phyloP scores from a whole-genome alignment of 2,888 invertebrate genomes.

The Troilus luridus region DNA sequence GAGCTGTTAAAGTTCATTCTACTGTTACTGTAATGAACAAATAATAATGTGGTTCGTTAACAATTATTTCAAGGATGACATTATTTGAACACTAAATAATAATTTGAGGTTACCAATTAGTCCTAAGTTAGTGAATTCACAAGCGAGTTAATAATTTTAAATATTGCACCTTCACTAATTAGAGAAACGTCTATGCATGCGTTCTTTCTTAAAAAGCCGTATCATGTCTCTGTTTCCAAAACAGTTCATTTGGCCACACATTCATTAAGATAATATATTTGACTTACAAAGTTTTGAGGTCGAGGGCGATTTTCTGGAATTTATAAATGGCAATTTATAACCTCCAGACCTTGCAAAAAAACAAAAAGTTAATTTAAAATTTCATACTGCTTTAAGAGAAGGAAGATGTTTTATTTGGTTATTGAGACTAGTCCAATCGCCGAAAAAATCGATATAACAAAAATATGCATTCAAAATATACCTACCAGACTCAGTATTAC shows the following conservation, averaged over 20 bases:
- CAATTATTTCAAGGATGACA: too few relatives aligned
- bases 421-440: too few relatives aligned
- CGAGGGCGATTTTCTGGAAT: not conserved
- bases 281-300: not conserved
- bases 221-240: slow-evolving; percentile 2
- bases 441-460: too few relatives aligned
- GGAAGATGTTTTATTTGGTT: too few relatives aligned
- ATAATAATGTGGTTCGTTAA: too few relatives aligned
- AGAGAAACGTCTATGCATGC: not conserved
- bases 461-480: too few relatives aligned
- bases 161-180: not conserved
- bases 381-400: not conserved
- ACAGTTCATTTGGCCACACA: slow-evolving; percentile 11
- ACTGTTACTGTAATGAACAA: too few relatives aligned
- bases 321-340: not conserved
- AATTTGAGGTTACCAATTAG: too few relatives aligned
- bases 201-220: not conserved
- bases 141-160: not conserved
- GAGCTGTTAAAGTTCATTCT: too few relatives aligned
- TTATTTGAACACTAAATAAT: too few relatives aligned
- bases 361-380: not conserved
- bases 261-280: not conserved
- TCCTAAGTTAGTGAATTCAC: not conserved
- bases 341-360: not conserved
- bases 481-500: too few relatives aligned